These are phyloP conservation scores for Diadophis punctatus DNA, from an alignment of 2,113 vertebrate species.

Conservation along the genomic window DNA sequence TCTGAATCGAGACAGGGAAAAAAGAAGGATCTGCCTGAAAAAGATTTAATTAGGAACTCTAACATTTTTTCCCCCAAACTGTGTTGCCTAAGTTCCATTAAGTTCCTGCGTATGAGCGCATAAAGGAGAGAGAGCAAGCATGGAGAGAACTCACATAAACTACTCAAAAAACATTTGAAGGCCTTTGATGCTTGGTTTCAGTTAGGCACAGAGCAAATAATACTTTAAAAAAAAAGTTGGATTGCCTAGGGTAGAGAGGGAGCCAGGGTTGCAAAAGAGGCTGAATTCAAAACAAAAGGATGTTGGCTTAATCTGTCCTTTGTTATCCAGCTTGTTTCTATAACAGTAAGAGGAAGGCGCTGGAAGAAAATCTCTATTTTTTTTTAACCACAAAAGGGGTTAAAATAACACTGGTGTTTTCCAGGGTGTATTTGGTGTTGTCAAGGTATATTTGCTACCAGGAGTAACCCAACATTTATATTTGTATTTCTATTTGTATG, in stretches of 20 bases:
- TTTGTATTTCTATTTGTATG: too few relatives aligned
- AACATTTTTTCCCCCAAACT: background rate
- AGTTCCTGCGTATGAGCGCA: background rate
- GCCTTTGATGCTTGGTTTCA: background rate
- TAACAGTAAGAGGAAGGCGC: background rate
- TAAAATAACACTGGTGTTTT: background rate
- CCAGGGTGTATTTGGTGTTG: background rate
- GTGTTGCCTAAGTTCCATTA: background rate
- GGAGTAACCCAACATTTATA: too few relatives aligned
- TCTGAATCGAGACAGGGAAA: background rate
- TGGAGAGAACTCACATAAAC: background rate
- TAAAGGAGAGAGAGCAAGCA: background rate
- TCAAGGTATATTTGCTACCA: background rate
- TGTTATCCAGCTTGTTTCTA: background rate
- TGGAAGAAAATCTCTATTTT: background rate
- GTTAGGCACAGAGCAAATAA: background rate
- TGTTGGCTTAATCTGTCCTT: background rate
- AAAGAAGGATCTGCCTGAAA: background rate
- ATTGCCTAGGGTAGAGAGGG: background rate
- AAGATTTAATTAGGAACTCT: background rate
- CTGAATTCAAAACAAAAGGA: background rate
- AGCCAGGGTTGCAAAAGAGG: background rate
- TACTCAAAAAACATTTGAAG: background rate
- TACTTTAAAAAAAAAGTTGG: background rate
- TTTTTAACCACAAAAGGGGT: background rate